Evolutionary conservation across 2,888 invertebrate species (phyloP).

Genomic region (Ceriagrion tenellum): DNA sequence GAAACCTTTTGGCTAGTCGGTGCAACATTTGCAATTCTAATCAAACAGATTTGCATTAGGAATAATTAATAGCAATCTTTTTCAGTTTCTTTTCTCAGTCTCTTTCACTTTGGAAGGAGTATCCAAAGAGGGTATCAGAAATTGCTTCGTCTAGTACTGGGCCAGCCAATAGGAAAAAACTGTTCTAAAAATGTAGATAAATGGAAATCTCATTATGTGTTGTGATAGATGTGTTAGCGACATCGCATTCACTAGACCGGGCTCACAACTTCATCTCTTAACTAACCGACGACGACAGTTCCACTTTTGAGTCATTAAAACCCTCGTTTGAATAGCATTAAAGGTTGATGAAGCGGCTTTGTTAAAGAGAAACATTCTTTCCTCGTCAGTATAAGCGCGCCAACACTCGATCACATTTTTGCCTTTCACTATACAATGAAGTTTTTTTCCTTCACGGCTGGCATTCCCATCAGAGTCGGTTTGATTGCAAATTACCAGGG

Average conservation of each 20-base stretch:
- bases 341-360: constrained; percentile 1
- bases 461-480: background rate
- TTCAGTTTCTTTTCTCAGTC: background rate
- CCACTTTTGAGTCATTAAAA: background rate
- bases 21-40: background rate
- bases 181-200: background rate
- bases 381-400: background rate
- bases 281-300: background rate
- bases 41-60: background rate
- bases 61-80: background rate
- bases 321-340: background rate
- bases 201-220: background rate
- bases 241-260: background rate
- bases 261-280: background rate
- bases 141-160: background rate
- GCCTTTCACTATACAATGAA: background rate
- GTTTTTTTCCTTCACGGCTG: background rate
- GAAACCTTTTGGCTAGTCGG: background rate
- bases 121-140: background rate
- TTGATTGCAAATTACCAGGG: background rate
- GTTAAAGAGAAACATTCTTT: background rate
- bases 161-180: background rate
- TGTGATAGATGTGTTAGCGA: background rate
- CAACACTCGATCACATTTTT: background rate
- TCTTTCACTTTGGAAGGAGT: background rate